Evolutionary conservation across 1,140 invertebrate species (phyloP).

Genomic region (Drosophila tristis): DNA sequence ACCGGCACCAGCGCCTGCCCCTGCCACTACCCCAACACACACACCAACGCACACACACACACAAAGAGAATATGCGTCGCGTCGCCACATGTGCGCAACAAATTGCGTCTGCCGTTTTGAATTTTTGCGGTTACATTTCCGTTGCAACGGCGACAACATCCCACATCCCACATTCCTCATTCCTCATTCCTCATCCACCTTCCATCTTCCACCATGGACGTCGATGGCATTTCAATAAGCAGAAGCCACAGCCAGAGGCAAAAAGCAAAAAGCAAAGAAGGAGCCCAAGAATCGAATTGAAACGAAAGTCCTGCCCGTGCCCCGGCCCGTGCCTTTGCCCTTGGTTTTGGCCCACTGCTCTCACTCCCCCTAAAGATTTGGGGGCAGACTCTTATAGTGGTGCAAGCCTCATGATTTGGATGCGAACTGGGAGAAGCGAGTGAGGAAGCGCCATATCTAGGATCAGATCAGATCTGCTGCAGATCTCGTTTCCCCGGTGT

Average conservation of each 20-base stretch:
- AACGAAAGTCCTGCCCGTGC: constrained; percentile 5
- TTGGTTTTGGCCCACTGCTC: too few relatives aligned
- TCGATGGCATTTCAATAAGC: constrained; percentile 77
- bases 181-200: constrained; percentile 4
- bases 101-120: constrained; percentile 79
- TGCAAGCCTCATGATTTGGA: too few relatives aligned
- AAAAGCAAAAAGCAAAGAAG: constrained; percentile 3
- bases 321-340: background rate
- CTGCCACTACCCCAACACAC: background rate
- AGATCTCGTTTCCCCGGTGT: too few relatives aligned
- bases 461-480: too few relatives aligned
- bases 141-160: constrained; percentile 55
- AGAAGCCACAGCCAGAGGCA: constrained; percentile 35
- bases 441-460: too few relatives aligned
- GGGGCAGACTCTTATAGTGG: too few relatives aligned
- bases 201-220: constrained; percentile 20
- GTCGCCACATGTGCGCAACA: constrained; percentile 76
- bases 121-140: constrained; percentile 81
- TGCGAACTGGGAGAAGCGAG: too few relatives aligned
- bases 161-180: constrained; percentile 17
- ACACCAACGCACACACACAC: constrained; percentile 3
- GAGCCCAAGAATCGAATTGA: constrained; percentile 25
- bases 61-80: constrained; percentile 19
- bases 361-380: too few relatives aligned
- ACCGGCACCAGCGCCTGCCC: constrained; percentile 27